A percentile compares a stretch with the other conserved stretches of the same genome.
These are phyloP conservation scores for Synanceia verrucosa DNA, from an alignment of 2,797 vertebrate genomes.

Conservation along the genomic window DNA sequence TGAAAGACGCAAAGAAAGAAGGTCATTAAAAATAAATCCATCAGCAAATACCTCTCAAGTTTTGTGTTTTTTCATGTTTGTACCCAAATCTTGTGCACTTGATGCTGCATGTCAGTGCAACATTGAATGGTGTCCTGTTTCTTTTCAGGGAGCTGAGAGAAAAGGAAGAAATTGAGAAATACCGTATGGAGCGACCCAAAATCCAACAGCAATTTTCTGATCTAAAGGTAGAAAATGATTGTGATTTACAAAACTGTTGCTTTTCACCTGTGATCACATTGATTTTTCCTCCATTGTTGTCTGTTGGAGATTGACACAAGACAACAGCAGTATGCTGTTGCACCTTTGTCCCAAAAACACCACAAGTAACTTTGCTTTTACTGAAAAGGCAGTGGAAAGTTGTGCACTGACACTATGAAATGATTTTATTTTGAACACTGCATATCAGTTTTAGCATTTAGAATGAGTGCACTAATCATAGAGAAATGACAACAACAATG, in stretches of 20 bases:
- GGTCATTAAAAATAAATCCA: conserved; percentile 72
- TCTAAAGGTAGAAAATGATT: conserved; percentile 85
- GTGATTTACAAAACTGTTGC: neutral
- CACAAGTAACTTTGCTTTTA: too few relatives aligned
- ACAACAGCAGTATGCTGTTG: too few relatives aligned
- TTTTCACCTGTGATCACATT: neutral
- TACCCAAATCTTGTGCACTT: neutral
- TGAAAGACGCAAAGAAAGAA: conserved; percentile 95
- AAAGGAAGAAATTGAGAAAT: conserved; percentile 99
- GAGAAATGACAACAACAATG: neutral
- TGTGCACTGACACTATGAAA: neutral
- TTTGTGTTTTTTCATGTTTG: neutral
- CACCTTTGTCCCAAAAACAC: too few relatives aligned
- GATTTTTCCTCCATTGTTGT: neutral
- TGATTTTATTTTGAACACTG: neutral
- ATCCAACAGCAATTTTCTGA: conserved; percentile 99
- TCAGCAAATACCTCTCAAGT: neutral
- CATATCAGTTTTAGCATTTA: neutral
- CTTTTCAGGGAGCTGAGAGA: conserved; percentile 91
- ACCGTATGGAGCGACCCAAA: conserved; percentile 98
- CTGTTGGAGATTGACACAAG: too few relatives aligned
- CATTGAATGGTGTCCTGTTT: conserved; percentile 1
- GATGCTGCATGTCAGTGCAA: neutral
- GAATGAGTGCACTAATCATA: neutral
- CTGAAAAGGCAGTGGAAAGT: neutral